Conservation (phyloP, 1,140 invertebrate species). For the Orchestia grillus region DNA sequence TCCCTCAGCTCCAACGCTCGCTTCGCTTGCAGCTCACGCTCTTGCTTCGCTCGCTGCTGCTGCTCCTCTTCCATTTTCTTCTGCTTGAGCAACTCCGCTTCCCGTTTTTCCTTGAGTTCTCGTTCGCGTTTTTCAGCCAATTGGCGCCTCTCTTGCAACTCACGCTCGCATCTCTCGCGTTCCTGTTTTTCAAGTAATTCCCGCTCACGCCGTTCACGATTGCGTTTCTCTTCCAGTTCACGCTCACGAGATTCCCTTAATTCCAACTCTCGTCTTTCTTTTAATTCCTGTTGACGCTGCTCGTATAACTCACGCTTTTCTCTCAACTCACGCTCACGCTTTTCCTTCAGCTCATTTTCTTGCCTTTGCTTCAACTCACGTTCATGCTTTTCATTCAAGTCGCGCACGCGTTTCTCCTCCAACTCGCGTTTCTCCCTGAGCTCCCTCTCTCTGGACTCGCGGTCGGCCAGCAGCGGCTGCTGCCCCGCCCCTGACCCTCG, state of each 20-base stretch:
- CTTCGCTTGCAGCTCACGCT: constrained; percentile 1
- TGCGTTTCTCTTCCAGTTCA: background rate
- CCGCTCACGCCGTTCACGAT: background rate
- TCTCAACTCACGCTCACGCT: background rate
- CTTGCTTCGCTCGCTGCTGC: background rate
- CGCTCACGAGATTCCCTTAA: background rate
- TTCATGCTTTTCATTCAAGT: background rate
- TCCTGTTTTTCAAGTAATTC: background rate
- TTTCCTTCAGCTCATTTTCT: background rate
- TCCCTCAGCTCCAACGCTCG: constrained; percentile 11
- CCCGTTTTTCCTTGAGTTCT: background rate
- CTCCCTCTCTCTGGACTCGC: background rate
- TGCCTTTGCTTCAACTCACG: background rate
- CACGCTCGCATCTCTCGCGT: background rate
- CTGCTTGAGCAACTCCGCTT: background rate
- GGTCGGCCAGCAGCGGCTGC: background rate
- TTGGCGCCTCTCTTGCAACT: background rate
- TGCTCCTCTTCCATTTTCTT: background rate
- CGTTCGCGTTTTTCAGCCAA: background rate
- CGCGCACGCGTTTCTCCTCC: background rate
- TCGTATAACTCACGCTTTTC: constrained; percentile 11
- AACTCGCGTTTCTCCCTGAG: background rate
- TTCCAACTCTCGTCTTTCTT: background rate
- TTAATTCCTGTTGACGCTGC: background rate
- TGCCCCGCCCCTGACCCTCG: background rate